A percentile compares a stretch with the other conserved stretches of the same genome.
phyloP scores from a whole-genome alignment of 1,140 invertebrate species.

The Campoletis sonorensis region DNA sequence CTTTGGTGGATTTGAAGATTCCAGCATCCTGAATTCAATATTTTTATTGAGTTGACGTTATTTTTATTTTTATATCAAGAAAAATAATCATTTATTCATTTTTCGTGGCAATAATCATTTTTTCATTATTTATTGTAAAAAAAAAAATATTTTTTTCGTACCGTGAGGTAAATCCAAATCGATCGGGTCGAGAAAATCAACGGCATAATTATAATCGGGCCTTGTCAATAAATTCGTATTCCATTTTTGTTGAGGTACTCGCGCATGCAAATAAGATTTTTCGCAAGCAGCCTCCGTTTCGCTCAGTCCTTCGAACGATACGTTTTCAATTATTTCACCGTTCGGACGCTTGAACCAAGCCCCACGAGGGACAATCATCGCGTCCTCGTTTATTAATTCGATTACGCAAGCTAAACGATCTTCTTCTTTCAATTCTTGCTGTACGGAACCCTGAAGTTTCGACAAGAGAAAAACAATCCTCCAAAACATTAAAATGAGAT shows the following conservation, averaged over 20 bases:
- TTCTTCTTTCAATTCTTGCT: slow-evolving; percentile 83
- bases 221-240: slow-evolving; percentile 84
- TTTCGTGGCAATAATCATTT: too few relatives aligned
- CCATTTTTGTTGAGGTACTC: slow-evolving; percentile 81
- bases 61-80: background rate
- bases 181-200: slow-evolving; percentile 86
- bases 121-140: background rate
- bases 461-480: background rate
- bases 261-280: slow-evolving; percentile 83
- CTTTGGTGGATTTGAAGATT: slow-evolving; percentile 78
- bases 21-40: slow-evolving; percentile 78
- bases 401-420: slow-evolving; percentile 83
- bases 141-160: slow-evolving; percentile 46
- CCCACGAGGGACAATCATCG: slow-evolving; percentile 83
- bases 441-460: slow-evolving; percentile 55
- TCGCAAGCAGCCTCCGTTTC: slow-evolving; percentile 79
- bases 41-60: background rate
- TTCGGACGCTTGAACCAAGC: slow-evolving; percentile 82
- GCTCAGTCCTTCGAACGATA: slow-evolving; percentile 81
- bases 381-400: slow-evolving; percentile 82
- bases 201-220: slow-evolving; percentile 85
- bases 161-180: slow-evolving; percentile 81
- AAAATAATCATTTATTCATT: too few relatives aligned
- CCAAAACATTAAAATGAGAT: background rate
- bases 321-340: slow-evolving; percentile 81